Evolutionary conservation across 1,140 invertebrate genomes (phyloP).

Genomic region (Chironomus tepperi): DNA sequence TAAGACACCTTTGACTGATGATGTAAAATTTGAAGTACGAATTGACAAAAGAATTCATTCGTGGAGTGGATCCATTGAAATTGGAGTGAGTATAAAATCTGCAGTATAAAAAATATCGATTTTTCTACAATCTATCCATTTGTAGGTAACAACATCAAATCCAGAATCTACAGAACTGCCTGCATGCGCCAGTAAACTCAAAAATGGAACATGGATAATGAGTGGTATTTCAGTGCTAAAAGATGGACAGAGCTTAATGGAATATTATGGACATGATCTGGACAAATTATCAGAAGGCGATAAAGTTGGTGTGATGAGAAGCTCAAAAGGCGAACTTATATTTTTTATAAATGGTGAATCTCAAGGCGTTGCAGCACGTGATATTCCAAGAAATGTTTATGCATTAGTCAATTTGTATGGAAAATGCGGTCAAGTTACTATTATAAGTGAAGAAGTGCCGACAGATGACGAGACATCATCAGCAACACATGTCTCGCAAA

Average conservation of each 20-base stretch:
- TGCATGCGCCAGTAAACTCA: slow-evolving; percentile 72
- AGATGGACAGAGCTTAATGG: slow-evolving; percentile 68
- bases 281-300: slow-evolving; percentile 78
- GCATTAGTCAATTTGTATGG: slow-evolving; percentile 87
- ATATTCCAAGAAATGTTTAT: slow-evolving; percentile 67
- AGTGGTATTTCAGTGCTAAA: slow-evolving; percentile 74
- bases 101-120: background rate
- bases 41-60: slow-evolving; percentile 78
- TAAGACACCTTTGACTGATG: slow-evolving; percentile 67
- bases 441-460: slow-evolving; percentile 40
- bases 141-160: slow-evolving; percentile 64
- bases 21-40: slow-evolving; percentile 78
- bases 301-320: slow-evolving; percentile 72
- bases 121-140: background rate
- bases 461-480: background rate
- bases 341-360: slow-evolving; percentile 85
- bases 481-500: slow-evolving; percentile 36
- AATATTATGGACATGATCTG: slow-evolving; percentile 76
- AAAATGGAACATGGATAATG: slow-evolving; percentile 84
- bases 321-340: slow-evolving; percentile 70
- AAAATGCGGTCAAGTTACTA: slow-evolving; percentile 81
- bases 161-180: slow-evolving; percentile 73
- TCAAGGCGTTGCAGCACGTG: slow-evolving; percentile 73
- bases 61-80: slow-evolving; percentile 88
- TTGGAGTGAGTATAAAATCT: slow-evolving; percentile 38